Base-by-base conservation (phyloP, 2,888 invertebrate genomes). In the Eupithecia abbreviata region DNA sequence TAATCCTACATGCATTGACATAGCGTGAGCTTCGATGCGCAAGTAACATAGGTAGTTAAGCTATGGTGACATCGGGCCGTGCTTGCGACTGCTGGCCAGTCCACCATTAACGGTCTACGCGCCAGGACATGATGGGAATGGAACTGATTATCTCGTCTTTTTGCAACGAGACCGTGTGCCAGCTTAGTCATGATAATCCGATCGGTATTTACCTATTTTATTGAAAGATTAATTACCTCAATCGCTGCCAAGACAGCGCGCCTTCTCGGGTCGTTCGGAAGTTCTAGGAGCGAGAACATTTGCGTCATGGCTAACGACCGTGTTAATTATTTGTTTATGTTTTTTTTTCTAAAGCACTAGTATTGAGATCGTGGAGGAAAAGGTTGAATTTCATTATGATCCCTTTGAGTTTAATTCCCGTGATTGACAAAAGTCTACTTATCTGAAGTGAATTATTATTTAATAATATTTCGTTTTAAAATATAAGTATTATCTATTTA, bases 111-210 rank as follows among this genome's bases (percentile, higher is more conserved):
- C 42, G 55, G 55, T 43, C 68, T 58, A 45, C 69, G 72, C 42
- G 70, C 72, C 73, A 88, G 89, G 90, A 86, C 81, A 93, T 93
- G 92, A 87, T 88, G 75, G 95, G 94, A 68, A 80, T 94, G 82
- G 92, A 93, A 62, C 86, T 95, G 43, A 92, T 95, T 73, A 87
- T 93, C 73, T 90, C 94, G 6, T 85, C 93, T 58, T 87, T 95
- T 80, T 95, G 95, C 85, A 95, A 95, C 81, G 91, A 91, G 2
- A 92, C 91, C 3, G 88, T 91, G 82, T 95, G 95, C 84, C 90
- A 91, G 73, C 82, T 86, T 15, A 81, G 89, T 30, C 90, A 90
- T 82, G 91, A 93, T 81, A 91, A 91, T 72, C 85, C 90, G 10
- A 7, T 81, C 4, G 55, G 83, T 81, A 90, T 91, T 91, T 80